A percentile compares a stretch with the other conserved stretches of the same genome.
These are phyloP conservation scores for Euclidia mi DNA, from an alignment of 2,888 invertebrate genomes.

Conservation along the genomic window DNA sequence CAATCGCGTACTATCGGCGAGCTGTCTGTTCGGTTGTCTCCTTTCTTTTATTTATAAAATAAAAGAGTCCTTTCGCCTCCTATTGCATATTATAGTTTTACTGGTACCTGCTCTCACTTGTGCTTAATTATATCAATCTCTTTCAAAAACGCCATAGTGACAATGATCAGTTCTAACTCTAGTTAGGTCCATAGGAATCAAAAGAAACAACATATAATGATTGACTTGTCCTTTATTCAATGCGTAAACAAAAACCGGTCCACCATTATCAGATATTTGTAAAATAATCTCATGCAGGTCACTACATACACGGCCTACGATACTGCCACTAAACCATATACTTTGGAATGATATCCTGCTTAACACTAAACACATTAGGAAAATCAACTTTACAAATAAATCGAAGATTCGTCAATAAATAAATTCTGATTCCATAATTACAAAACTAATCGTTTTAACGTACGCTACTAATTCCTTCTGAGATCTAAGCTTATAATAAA, in stretches of 20 bases:
- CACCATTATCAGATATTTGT: slow-evolving; percentile 72
- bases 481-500: slow-evolving; percentile 88
- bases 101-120: too few relatives aligned
- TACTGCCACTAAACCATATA: slow-evolving; percentile 70
- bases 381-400: slow-evolving; percentile 82
- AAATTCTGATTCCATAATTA: slow-evolving; percentile 84
- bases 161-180: too few relatives aligned
- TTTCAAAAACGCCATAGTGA: too few relatives aligned
- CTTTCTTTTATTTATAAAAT: too few relatives aligned
- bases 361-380: slow-evolving; percentile 70
- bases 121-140: too few relatives aligned
- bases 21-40: too few relatives aligned
- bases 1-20: too few relatives aligned
- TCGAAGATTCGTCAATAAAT: slow-evolving; percentile 82
- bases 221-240: slow-evolving; percentile 85
- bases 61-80: too few relatives aligned
- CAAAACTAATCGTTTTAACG: slow-evolving; percentile 78
- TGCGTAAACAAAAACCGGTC: slow-evolving; percentile 86
- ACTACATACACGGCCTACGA: slow-evolving; percentile 71
- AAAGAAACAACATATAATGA: slow-evolving; percentile 58
- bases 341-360: slow-evolving; percentile 88
- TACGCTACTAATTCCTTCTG: slow-evolving; percentile 83
- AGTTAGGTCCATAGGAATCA: slow-evolving; percentile 1
- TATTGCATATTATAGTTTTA: too few relatives aligned
- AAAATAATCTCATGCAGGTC: slow-evolving; percentile 76